A percentile compares a stretch with the other conserved stretches of the same genome.
Conservation (phyloP, 2,113 vertebrate genomes). For the Tilapia sparmanii region DNA sequence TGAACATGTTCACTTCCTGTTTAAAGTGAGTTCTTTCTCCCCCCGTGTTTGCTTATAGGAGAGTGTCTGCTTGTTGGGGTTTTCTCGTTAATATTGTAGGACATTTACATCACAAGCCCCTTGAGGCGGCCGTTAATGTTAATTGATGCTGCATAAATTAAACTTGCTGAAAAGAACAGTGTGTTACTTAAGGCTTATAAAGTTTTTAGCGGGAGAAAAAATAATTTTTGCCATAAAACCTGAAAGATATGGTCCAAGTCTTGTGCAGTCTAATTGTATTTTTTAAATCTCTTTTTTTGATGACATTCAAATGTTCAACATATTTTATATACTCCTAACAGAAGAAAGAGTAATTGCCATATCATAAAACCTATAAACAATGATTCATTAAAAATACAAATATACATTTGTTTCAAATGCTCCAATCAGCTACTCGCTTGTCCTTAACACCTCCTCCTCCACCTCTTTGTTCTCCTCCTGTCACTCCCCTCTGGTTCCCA, state of each 20-base stretch:
- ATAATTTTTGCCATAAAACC: background rate
- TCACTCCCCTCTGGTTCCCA: conserved; percentile 39
- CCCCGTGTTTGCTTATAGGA: background rate
- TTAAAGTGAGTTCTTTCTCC: background rate
- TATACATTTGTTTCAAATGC: background rate
- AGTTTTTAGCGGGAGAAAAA: background rate
- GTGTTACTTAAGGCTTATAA: background rate
- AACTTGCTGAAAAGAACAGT: background rate
- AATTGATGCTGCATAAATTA: background rate
- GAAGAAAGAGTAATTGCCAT: background rate
- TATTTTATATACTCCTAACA: background rate
- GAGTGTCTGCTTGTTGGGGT: background rate
- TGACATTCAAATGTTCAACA: background rate
- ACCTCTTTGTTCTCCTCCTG: conserved; percentile 5
- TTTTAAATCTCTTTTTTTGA: background rate
- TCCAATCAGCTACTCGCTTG: background rate
- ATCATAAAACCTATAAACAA: background rate
- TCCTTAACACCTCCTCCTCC: conserved; percentile 19
- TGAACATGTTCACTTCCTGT: background rate
- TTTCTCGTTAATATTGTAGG: background rate
- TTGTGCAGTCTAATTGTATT: background rate
- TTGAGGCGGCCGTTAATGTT: accelerated
- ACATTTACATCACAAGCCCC: background rate
- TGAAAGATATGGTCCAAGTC: background rate
- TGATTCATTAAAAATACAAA: background rate